A percentile compares a stretch with the other conserved stretches of the same genome.
These are phyloP conservation scores for Andrena marginata DNA, from an alignment of 2,888 invertebrate species.

Conservation along the genomic window DNA sequence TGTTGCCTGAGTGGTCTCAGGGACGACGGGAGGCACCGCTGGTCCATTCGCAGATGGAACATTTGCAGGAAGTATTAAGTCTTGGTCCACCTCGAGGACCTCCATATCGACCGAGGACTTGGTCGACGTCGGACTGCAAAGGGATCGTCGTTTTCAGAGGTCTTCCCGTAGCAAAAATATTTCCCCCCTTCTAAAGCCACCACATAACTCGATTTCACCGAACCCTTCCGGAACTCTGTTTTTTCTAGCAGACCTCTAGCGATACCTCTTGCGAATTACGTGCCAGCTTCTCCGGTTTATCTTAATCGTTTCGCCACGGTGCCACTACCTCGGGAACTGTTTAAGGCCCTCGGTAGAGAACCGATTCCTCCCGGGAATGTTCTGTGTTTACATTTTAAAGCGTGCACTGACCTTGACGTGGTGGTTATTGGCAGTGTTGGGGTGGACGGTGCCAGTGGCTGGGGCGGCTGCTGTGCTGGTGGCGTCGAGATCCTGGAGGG, in stretches of 20 bases:
- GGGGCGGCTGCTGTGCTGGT: conserved; percentile 79
- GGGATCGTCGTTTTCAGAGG: conserved; percentile 47
- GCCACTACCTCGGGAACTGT: not conserved
- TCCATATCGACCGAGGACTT: conserved; percentile 78
- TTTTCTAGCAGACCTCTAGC: conserved; percentile 1
- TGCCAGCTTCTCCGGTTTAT: conserved; percentile 1
- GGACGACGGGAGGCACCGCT: conserved; percentile 74
- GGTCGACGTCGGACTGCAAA: conserved; percentile 79
- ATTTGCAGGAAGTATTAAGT: conserved; percentile 72
- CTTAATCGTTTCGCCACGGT: not conserved
- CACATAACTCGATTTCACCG: conserved; percentile 35
- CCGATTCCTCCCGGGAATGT: too few relatives aligned
- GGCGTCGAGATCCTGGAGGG: conserved; percentile 84
- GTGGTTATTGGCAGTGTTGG: conserved; percentile 87
- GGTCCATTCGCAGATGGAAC: conserved; percentile 73
- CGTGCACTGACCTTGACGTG: conserved; percentile 86
- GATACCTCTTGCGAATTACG: conserved; percentile 38
- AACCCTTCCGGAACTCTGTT: conserved; percentile 31
- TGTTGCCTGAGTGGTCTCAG: conserved; percentile 78
- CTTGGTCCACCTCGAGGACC: conserved; percentile 75
- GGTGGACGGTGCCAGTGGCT: conserved; percentile 86
- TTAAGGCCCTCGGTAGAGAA: not conserved
- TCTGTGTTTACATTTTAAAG: not conserved
- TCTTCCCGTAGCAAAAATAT: conserved; percentile 52
- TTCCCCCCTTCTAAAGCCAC: conserved; percentile 27